phyloP scores from a whole-genome alignment of 2,888 invertebrate species.

The Subacronicta megacephala region DNA sequence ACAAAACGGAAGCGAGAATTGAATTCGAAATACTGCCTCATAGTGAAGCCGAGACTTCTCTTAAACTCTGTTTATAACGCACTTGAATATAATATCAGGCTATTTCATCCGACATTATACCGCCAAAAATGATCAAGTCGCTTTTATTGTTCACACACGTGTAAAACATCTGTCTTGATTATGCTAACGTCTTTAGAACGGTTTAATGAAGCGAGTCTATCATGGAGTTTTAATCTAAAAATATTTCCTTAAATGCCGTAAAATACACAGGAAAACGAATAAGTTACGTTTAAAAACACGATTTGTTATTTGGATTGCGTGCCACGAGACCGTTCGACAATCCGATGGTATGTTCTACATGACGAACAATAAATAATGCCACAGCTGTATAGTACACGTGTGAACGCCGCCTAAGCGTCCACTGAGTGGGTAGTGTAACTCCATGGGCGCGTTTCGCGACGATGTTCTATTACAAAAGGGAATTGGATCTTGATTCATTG shows the following conservation, averaged over 20 bases:
- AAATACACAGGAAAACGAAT: slow-evolving; percentile 57
- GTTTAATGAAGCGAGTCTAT: slow-evolving; percentile 34
- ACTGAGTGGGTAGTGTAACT: slow-evolving; percentile 87
- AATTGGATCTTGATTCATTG: slow-evolving; percentile 90
- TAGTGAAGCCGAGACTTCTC: slow-evolving; percentile 8
- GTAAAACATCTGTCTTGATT: slow-evolving; percentile 31
- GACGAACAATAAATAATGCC: slow-evolving; percentile 64
- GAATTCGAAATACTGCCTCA: slow-evolving; percentile 22
- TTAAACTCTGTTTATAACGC: slow-evolving; percentile 24
- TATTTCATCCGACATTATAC: slow-evolving; percentile 8
- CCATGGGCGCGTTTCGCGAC: slow-evolving; percentile 86
- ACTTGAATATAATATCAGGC: slow-evolving; percentile 14
- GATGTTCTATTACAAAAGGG: slow-evolving; percentile 90
- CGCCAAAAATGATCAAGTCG: slow-evolving; percentile 20
- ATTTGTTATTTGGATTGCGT: slow-evolving; percentile 68
- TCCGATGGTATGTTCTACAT: slow-evolving; percentile 65
- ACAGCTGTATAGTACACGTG: slow-evolving; percentile 60
- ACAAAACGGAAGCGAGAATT: slow-evolving; percentile 53
- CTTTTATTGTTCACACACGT: slow-evolving; percentile 22
- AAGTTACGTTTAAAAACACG: slow-evolving; percentile 61
- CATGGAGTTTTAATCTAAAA: slow-evolving; percentile 41
- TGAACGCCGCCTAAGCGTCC: slow-evolving; percentile 78
- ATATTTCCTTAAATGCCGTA: slow-evolving; percentile 49
- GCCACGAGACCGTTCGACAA: slow-evolving; percentile 69
- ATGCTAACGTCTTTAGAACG: slow-evolving; percentile 35